phyloP scores from a whole-genome alignment of 2,888 invertebrate species.

The Odontocerum albicorne region DNA sequence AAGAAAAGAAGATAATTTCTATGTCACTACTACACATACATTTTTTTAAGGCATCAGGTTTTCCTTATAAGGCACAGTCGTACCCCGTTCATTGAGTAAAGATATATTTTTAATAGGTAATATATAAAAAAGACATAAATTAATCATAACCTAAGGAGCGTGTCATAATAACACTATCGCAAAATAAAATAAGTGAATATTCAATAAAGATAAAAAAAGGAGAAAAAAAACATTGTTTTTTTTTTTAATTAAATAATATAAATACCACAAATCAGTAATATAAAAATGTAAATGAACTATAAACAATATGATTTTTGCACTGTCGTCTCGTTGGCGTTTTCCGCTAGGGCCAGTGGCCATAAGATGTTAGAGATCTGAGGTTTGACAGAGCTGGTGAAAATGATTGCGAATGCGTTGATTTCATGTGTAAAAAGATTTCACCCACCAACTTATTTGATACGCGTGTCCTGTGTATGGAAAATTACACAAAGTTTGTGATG shows the following conservation, averaged over 20 bases:
- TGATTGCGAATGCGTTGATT: constrained; percentile 23
- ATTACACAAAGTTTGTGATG: no score
- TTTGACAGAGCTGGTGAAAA: background rate
- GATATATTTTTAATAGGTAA: constrained; percentile 15
- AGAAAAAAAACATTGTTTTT: constrained; percentile 18
- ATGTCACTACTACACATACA: constrained; percentile 1
- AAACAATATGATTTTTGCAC: constrained; percentile 22
- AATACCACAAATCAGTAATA: constrained; percentile 28
- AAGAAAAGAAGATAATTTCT: background rate
- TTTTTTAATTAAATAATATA: constrained; percentile 26
- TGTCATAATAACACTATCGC: constrained; percentile 12
- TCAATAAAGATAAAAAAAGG: constrained; percentile 18
- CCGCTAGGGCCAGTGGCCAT: background rate
- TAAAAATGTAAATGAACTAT: constrained; percentile 24
- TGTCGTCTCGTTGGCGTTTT: background rate
- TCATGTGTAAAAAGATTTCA: no score
- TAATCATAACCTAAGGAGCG: constrained; percentile 24
- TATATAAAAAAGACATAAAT: constrained; percentile 28
- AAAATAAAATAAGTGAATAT: constrained; percentile 20
- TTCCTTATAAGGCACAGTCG: constrained; percentile 20
- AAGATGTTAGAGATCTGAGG: background rate
- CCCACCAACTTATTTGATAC: no score
- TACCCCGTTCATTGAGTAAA: constrained; percentile 27
- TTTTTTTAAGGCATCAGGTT: constrained; percentile 18
- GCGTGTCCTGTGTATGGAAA: no score